These are phyloP conservation scores for Megaceryle torquata DNA, from an alignment of 2,113 vertebrate genomes.

Conservation along the genomic window DNA sequence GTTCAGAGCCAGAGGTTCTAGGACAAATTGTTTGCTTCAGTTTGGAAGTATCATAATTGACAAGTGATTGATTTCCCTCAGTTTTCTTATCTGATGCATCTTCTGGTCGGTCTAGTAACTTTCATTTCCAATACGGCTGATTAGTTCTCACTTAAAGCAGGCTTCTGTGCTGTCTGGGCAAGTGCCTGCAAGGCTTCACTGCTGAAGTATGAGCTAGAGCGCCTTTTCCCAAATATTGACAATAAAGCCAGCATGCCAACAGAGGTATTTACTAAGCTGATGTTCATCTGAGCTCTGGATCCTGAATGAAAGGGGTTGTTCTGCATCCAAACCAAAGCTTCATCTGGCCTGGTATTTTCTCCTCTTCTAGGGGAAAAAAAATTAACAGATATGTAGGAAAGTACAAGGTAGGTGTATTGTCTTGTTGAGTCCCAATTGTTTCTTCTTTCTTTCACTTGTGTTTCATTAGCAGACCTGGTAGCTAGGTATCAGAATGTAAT, in stretches of 20 bases:
- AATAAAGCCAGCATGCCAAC: neutral
- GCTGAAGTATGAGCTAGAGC: neutral
- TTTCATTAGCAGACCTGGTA: neutral
- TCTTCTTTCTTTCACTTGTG: accelerated
- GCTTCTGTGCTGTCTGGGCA: neutral
- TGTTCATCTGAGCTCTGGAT: neutral
- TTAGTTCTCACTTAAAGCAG: neutral
- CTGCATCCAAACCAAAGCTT: neutral
- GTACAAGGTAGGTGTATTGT: neutral
- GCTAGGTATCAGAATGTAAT: neutral
- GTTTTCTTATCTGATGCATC: neutral
- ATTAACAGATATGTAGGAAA: neutral
- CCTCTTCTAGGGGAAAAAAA: neutral
- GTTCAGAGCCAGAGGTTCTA: neutral
- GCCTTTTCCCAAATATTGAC: neutral
- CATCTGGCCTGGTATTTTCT: neutral
- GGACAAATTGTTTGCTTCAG: neutral
- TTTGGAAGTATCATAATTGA: neutral
- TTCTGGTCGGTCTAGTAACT: neutral
- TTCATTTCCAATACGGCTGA: neutral
- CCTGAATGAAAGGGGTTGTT: neutral
- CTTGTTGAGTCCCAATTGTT: neutral
- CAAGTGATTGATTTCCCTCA: neutral
- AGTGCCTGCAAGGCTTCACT: neutral
- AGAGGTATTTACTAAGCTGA: neutral